Conservation (phyloP, 1,140 invertebrate genomes). For the Sycobia sp. region DNA sequence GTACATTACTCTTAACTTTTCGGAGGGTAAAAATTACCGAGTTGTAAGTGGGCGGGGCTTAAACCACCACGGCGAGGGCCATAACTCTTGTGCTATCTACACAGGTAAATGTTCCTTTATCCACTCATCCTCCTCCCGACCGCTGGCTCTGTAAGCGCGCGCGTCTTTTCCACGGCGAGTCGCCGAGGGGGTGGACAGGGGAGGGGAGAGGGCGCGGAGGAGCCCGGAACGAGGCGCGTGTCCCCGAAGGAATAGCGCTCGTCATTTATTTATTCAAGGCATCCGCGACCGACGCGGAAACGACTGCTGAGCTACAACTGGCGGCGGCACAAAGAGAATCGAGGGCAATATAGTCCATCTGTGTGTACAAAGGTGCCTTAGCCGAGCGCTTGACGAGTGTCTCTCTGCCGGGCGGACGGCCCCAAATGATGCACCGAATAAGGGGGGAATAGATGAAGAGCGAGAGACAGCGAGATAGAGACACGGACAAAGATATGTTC, state of each 20-base stretch:
- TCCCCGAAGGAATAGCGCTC: slow-evolving; percentile 47
- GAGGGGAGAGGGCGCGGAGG: background rate
- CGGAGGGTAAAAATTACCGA: slow-evolving; percentile 59
- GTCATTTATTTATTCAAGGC: slow-evolving; percentile 57
- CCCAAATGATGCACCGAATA: too few species aligned
- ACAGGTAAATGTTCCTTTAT: slow-evolving; percentile 32
- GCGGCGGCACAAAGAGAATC: too few species aligned
- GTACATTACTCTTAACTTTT: slow-evolving; percentile 61
- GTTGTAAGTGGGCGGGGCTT: slow-evolving; percentile 48
- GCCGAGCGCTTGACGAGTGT: too few species aligned
- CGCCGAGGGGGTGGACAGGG: too few species aligned
- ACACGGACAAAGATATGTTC: too few species aligned
- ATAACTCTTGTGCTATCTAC: slow-evolving; percentile 60
- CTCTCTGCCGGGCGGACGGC: too few species aligned
- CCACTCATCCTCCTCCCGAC: background rate
- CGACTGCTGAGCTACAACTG: background rate
- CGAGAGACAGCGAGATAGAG: too few species aligned
- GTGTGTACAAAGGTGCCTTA: too few species aligned
- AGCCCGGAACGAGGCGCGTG: background rate
- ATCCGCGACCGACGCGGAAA: background rate
- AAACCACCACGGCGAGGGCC: slow-evolving; percentile 44
- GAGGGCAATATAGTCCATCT: too few species aligned
- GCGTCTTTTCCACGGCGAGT: too few species aligned
- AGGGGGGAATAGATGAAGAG: too few species aligned
- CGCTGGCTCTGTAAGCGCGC: too few species aligned